Evolutionary conservation across 2,113 vertebrate species (phyloP).

Genomic region (Saccopteryx bilineata): DNA sequence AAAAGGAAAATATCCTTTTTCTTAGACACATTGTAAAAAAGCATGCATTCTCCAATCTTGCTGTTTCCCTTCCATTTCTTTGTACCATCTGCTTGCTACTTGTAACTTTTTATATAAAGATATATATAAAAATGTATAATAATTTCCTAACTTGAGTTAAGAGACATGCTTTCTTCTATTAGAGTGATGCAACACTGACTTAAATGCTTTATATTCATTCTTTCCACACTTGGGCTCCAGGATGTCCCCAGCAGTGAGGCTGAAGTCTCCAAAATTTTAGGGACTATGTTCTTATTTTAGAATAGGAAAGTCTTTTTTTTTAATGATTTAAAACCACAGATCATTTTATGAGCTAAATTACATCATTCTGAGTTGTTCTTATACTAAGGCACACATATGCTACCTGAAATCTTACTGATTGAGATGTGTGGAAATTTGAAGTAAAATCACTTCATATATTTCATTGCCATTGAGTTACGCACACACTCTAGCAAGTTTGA

Average conservation of each 20-base stretch:
- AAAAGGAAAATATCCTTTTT: conserved; percentile 86
- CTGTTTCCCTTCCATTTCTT: conserved; percentile 88
- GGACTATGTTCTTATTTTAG: conserved; percentile 35
- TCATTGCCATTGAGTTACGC: background rate
- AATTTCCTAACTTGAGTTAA: conserved; percentile 89
- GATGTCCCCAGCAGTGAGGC: background rate
- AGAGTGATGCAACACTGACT: conserved; percentile 46
- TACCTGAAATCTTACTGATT: background rate
- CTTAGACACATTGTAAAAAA: conserved; percentile 89
- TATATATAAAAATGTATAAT: conserved; percentile 91
- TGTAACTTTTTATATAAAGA: conserved; percentile 90
- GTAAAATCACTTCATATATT: background rate
- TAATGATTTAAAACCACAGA: conserved; percentile 51
- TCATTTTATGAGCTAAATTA: background rate
- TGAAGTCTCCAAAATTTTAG: conserved; percentile 12
- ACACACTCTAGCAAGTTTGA: background rate
- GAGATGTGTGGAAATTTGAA: conserved; percentile 33
- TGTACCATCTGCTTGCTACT: conserved; percentile 91
- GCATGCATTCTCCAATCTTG: conserved; percentile 91
- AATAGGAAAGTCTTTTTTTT: conserved; percentile 46
- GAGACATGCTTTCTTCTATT: conserved; percentile 86
- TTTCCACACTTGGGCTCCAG: background rate
- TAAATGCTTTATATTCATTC: conserved; percentile 17
- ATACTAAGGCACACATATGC: background rate
- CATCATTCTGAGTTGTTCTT: background rate